Conservation (phyloP, 2,113 vertebrate genomes). For the Carettochelys insculpta region DNA sequence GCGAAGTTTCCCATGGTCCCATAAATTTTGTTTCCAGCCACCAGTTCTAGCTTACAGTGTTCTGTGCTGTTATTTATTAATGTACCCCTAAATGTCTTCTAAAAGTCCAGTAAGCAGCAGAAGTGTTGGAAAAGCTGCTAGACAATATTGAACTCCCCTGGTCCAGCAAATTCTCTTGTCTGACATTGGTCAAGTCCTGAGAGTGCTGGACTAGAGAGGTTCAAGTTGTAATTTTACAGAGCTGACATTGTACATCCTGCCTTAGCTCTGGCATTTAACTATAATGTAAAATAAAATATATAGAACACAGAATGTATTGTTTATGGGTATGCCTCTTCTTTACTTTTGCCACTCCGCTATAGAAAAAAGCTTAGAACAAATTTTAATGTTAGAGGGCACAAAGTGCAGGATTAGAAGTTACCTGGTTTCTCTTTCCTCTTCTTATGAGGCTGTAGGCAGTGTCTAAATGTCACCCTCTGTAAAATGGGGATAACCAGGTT, state of each 20-base stretch:
- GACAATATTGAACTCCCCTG: too few species aligned
- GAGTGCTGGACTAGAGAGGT: too few species aligned
- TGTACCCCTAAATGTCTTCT: too few species aligned
- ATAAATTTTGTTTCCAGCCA: too few species aligned
- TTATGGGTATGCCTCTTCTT: not conserved
- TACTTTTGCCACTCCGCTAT: too few species aligned
- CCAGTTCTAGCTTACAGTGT: too few species aligned
- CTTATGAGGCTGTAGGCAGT: rapidly evolving
- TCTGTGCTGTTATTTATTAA: too few species aligned
- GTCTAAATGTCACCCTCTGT: rapidly evolving
- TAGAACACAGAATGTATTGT: rapidly evolving
- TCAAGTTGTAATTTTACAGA: rapidly evolving
- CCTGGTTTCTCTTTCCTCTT: not conserved
- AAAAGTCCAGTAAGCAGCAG: too few species aligned
- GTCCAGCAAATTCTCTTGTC: too few species aligned
- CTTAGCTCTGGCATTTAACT: not conserved
- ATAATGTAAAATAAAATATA: rapidly evolving
- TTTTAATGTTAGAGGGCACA: rapidly evolving
- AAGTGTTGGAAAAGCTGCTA: too few species aligned
- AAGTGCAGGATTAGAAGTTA: rapidly evolving
- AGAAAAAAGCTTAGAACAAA: rapidly evolving
- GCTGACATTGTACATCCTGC: not conserved
- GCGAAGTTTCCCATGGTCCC: too few species aligned
- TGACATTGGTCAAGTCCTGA: too few species aligned
- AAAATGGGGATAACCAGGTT: rapidly evolving